These are phyloP conservation scores for Monopis laevigella DNA, from an alignment of 2,888 invertebrate genomes.

Conservation along the genomic window DNA sequence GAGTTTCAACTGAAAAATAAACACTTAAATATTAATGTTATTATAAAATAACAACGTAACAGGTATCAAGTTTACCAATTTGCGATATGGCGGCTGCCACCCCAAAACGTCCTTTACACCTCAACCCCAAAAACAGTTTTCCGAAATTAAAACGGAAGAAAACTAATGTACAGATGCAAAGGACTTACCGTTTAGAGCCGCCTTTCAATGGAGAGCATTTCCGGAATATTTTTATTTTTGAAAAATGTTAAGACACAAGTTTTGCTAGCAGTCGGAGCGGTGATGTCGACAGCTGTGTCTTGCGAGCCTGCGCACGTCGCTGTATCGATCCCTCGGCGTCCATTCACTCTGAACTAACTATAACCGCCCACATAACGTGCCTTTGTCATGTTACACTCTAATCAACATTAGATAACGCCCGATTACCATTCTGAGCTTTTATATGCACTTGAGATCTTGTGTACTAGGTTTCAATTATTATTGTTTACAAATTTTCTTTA, in stretches of 20 bases:
- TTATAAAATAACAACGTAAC: slow-evolving; percentile 42
- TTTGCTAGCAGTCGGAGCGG: slow-evolving; percentile 30
- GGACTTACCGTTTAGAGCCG: slow-evolving; percentile 48
- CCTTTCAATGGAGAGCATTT: slow-evolving; percentile 42
- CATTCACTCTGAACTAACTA: slow-evolving; percentile 53
- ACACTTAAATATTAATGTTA: too few species aligned
- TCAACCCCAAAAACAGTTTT: neutral
- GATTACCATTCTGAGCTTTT: slow-evolving; percentile 41
- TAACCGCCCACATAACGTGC: slow-evolving; percentile 53
- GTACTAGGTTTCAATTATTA: too few species aligned
- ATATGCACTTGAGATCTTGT: too few species aligned
- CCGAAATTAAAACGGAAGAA: neutral
- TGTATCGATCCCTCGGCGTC: slow-evolving; percentile 48
- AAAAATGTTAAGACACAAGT: slow-evolving; percentile 13
- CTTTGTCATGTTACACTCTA: slow-evolving; percentile 42
- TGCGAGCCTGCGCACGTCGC: slow-evolving; percentile 52
- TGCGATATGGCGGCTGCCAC: slow-evolving; percentile 28
- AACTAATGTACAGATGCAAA: too few species aligned
- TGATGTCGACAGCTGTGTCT: slow-evolving; percentile 45
- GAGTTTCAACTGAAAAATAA: too few species aligned
- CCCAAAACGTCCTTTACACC: too few species aligned
- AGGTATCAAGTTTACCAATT: slow-evolving; percentile 34
- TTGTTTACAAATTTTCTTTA: too few species aligned
- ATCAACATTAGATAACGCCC: slow-evolving; percentile 57
- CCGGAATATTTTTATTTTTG: slow-evolving; percentile 15